A percentile compares a stretch with the other conserved stretches of the same genome.
These are phyloP conservation scores for Argynnis bischoffii DNA, from an alignment of 2,888 invertebrate genomes.

Conservation along the genomic window DNA sequence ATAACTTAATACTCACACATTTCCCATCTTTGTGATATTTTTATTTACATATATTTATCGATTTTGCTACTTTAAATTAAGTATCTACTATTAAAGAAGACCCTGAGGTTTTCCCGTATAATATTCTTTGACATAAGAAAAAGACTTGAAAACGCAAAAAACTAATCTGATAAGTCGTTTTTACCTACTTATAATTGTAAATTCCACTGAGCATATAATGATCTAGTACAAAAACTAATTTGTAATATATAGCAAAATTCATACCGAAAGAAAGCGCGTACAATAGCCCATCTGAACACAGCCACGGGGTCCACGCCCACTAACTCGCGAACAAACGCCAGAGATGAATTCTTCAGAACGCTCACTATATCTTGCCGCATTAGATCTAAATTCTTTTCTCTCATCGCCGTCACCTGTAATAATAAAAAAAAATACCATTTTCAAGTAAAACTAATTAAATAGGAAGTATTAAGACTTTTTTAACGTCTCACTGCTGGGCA, in stretches of 20 bases:
- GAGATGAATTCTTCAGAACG: slow-evolving; percentile 95
- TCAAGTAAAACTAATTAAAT: neutral
- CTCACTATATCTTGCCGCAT: slow-evolving; percentile 97
- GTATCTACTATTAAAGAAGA: too few species aligned
- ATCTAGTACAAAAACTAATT: too few species aligned
- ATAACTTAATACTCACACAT: too few species aligned
- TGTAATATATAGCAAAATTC: neutral
- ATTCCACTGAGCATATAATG: too few species aligned
- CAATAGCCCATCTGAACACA: slow-evolving; percentile 96
- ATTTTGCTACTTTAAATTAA: too few species aligned
- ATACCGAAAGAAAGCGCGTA: slow-evolving; percentile 91
- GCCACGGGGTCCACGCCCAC: slow-evolving; percentile 97
- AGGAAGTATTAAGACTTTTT: neutral
- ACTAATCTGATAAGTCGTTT: too few species aligned
- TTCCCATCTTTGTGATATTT: too few species aligned
- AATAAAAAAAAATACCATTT: neutral
- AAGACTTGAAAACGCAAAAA: too few species aligned
- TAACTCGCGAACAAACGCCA: slow-evolving; percentile 95
- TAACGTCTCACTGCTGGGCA: neutral
- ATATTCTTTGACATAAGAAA: neutral
- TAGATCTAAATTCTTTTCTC: slow-evolving; percentile 97
- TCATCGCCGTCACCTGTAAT: slow-evolving; percentile 90
- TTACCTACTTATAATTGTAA: too few species aligned
- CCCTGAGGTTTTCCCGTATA: too few species aligned
- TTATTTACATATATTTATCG: too few species aligned